Percentiles rank a stretch among this genome's conserved stretches.
These are phyloP conservation scores for Hetaerina titia DNA, from an alignment of 2,888 invertebrate genomes.

Conservation along the genomic window DNA sequence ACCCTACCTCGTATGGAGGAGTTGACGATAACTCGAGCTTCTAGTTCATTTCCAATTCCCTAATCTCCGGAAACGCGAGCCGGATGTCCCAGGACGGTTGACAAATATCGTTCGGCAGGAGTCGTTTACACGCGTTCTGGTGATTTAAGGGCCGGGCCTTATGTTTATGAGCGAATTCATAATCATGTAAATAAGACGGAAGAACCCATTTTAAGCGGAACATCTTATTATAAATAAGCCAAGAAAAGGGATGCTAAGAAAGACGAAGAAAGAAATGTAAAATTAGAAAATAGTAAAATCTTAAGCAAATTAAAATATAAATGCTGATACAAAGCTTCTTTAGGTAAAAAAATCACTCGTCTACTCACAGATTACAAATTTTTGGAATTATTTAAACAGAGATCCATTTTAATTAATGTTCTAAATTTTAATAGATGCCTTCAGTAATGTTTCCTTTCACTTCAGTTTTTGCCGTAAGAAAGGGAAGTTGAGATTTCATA, in stretches of 20 bases:
- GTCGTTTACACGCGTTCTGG: conserved; percentile 58
- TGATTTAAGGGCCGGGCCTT: conserved; percentile 36
- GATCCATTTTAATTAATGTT: neutral
- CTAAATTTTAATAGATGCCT: neutral
- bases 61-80: conserved; percentile 63
- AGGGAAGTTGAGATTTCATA: too few species aligned
- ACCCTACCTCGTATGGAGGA: neutral
- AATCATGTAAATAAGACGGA: conserved; percentile 38
- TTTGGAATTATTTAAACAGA: neutral
- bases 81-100: conserved; percentile 48
- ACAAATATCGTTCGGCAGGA: neutral
- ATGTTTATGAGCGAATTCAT: conserved; percentile 45
- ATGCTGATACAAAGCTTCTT: neutral
- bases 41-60: conserved; percentile 27
- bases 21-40: conserved; percentile 8
- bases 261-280: too few species aligned
- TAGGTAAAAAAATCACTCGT: neutral
- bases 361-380: neutral
- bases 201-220: neutral
- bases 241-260: neutral
- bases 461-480: too few species aligned
- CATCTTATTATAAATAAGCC: neutral
- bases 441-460: too few species aligned
- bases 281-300: neutral
- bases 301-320: too few species aligned